Evolutionary conservation across 1,140 invertebrate species (phyloP).

Genomic region (Phocides pigmalion): DNA sequence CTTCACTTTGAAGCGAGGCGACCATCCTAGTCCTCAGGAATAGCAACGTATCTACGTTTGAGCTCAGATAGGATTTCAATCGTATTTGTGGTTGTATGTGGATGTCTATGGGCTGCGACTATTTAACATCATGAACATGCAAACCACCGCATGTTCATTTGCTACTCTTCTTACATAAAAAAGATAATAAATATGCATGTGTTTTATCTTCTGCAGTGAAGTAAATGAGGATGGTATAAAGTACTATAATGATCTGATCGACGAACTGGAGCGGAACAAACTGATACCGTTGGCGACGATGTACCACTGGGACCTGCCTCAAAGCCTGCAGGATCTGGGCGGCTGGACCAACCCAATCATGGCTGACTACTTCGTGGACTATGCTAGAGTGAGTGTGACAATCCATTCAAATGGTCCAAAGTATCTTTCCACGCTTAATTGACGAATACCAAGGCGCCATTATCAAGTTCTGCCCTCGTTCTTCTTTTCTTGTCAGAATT

Average conservation of each 20-base stretch:
- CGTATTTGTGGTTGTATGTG: too few species aligned
- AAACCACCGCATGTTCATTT: too few species aligned
- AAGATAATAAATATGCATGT: too few species aligned
- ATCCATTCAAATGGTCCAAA: constrained; percentile 19
- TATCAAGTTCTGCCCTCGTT: background rate
- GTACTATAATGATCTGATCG: constrained; percentile 86
- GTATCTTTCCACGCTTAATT: constrained; percentile 16
- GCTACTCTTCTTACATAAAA: too few species aligned
- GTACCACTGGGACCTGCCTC: constrained; percentile 79
- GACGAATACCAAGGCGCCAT: too few species aligned
- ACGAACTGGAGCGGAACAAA: constrained; percentile 77
- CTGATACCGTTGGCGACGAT: constrained; percentile 84
- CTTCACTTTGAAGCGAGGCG: too few species aligned
- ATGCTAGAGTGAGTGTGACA: constrained; percentile 71
- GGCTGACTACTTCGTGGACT: constrained; percentile 84
- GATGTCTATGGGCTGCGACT: too few species aligned
- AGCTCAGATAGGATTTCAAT: too few species aligned
- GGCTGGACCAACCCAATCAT: constrained; percentile 81
- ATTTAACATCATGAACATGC: too few species aligned
- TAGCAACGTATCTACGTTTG: too few species aligned
- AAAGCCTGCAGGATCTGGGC: constrained; percentile 77
- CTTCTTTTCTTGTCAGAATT: too few species aligned
- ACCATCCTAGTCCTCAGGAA: too few species aligned
- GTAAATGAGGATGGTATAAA: constrained; percentile 84
- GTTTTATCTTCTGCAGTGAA: constrained; percentile 45